Base-by-base conservation (phyloP, 2,113 vertebrate genomes). In the Colaptes auratus region DNA sequence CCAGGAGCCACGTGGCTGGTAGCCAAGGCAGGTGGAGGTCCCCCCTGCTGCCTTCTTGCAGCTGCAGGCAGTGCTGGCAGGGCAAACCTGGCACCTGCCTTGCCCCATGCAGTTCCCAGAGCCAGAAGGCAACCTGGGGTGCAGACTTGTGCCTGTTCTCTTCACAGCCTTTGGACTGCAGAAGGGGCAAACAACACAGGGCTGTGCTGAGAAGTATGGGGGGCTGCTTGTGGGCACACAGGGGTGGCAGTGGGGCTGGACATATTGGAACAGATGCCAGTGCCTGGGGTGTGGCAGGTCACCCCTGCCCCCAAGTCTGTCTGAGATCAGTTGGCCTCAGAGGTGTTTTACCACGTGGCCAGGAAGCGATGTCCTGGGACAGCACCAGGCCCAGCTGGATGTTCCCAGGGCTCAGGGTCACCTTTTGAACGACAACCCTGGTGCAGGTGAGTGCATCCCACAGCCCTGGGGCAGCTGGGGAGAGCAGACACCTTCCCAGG, bases 101-200 rank as follows among this genome's bases (percentile, higher is more conserved):
- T 58, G 21, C 25, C 39, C 19, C 7, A 9, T 0, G 0, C 50
- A 13, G n/a, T 14, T 19, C 12, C n/a, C 8, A 6, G 35, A 33
- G 64, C 52, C 3, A 2, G 56, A 72, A 61, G n/a, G 17, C 75
- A 82, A 15, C 30, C 75, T 17, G 61, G 5, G 16, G 14, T 3
- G 10, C 16, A 31, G 24, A 64, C n/a, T 23, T 82, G 59, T 61
- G 72, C 48, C 64, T 4, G 50, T 65, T 84, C 17, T 86, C 56
- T 4, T 20, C 33, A 27, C 44, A 81, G 77, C 81, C 59, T 56
- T 27, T 17, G 50, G 50, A 46, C 27, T 64, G 17, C 24, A 17
- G 42, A 48, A 1, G 2, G n/a, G 1, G 27, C 42, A 31, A 48
- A 35, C 17, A 28, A 33, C 1, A 2, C 8, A 33, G 55, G 66